phyloP scores from a whole-genome alignment of 2,797 vertebrate species.

The Pipistrellus nathusii region DNA sequence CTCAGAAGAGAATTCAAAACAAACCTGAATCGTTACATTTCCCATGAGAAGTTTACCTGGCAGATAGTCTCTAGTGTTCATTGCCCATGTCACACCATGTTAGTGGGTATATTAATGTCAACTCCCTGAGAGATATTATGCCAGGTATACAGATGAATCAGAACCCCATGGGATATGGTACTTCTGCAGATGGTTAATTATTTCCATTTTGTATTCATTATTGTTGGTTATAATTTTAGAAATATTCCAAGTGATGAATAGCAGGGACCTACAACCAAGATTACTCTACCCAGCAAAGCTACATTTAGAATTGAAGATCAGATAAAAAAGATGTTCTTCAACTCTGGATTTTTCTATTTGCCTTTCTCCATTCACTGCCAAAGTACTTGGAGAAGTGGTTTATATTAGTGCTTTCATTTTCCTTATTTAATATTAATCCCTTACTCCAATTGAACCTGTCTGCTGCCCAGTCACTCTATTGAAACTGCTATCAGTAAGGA shows the following conservation, averaged over 20 bases:
- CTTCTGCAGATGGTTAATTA: not conserved
- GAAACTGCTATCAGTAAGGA: not conserved
- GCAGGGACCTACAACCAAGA: too few species aligned
- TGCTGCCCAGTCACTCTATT: not conserved
- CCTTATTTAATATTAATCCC: not conserved
- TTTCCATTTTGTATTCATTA: constrained; percentile 30
- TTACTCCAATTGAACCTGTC: not conserved
- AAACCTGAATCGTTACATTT: not conserved
- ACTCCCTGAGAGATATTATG: not conserved
- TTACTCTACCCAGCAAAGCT: too few species aligned
- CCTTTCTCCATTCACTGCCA: not conserved
- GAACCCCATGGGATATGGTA: not conserved
- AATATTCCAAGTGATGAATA: too few species aligned
- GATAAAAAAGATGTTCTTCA: not conserved
- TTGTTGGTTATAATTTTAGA: constrained; percentile 37
- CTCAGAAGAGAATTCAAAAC: not conserved
- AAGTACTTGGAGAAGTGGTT: not conserved
- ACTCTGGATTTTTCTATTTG: not conserved
- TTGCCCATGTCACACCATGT: not conserved
- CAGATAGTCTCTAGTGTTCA: not conserved
- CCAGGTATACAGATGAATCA: not conserved
- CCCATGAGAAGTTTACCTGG: not conserved
- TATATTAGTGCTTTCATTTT: not conserved
- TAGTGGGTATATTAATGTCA: not conserved
- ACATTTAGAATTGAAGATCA: too few species aligned